Conservation (phyloP, 2,113 vertebrate genomes). For the Boulengeromyrus knoepffleri region DNA sequence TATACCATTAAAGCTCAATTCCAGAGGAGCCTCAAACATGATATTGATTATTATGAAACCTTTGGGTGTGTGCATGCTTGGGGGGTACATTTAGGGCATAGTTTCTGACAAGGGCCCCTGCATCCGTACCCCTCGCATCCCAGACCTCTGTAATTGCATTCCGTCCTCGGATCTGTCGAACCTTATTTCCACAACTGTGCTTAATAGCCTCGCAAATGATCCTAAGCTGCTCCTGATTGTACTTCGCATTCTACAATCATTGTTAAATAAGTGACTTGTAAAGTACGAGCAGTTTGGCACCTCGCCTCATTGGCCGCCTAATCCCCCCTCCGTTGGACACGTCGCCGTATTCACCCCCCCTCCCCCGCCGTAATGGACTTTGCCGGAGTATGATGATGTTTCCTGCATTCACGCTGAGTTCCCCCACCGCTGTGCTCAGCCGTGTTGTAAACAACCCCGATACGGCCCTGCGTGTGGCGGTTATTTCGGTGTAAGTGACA, state of each 20-base stretch:
- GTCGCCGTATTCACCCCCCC: not conserved
- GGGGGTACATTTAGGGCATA: not conserved
- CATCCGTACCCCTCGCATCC: not conserved
- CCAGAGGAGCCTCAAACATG: conserved; percentile 2
- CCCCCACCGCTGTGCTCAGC: conserved; percentile 19
- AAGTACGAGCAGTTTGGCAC: conserved; percentile 15
- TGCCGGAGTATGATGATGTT: conserved; percentile 6
- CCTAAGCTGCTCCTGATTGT: conserved; percentile 21
- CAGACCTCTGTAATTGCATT: conserved; percentile 7
- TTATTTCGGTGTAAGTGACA: conserved; percentile 42
- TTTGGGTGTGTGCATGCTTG: conserved; percentile 12
- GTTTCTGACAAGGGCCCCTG: not conserved
- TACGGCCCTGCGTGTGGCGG: conserved; percentile 17
- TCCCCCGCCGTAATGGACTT: conserved; percentile 8
- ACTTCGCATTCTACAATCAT: conserved; percentile 24
- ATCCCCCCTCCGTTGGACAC: not conserved
- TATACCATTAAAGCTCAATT: conserved; percentile 47
- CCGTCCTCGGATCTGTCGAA: not conserved
- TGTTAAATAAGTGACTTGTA: conserved; percentile 26
- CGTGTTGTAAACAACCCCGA: conserved; percentile 20
- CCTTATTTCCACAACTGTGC: conserved; percentile 18
- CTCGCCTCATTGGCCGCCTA: conserved; percentile 22
- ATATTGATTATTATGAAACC: conserved; percentile 6
- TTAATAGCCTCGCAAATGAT: conserved; percentile 24
- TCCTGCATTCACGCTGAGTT: not conserved